A percentile compares a stretch with the other conserved stretches of the same genome.
Conservation (phyloP, 2,888 invertebrate species). For the Penaeus monodon region DNA sequence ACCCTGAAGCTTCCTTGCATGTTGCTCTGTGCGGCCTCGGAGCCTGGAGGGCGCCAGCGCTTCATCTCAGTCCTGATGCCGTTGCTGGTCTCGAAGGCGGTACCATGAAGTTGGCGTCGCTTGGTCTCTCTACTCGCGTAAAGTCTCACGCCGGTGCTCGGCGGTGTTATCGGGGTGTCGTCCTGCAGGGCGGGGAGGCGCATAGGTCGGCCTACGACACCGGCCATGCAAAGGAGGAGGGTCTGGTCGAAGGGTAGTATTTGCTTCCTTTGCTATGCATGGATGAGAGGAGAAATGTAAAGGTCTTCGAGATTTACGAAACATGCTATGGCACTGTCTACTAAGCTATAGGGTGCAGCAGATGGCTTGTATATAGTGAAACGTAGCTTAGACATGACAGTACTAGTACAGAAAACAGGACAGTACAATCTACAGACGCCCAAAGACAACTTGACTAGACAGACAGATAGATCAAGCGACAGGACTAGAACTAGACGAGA, state of each 20-base stretch:
- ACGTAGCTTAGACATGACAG: too few relatives aligned
- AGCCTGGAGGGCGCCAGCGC: conserved; percentile 33
- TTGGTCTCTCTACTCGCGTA: conserved; percentile 25
- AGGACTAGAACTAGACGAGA: too few relatives aligned
- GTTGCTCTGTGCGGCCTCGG: conserved; percentile 38
- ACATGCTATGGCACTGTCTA: too few relatives aligned
- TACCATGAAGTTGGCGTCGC: conserved; percentile 47
- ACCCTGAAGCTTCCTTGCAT: conserved; percentile 34
- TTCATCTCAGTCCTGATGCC: conserved; percentile 29
- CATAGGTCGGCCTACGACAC: conserved; percentile 38
- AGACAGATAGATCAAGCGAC: too few relatives aligned
- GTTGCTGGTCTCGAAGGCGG: conserved; percentile 36
- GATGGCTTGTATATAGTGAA: too few relatives aligned
- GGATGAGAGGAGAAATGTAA: too few relatives aligned
- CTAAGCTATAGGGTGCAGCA: too few relatives aligned
- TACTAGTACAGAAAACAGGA: too few relatives aligned
- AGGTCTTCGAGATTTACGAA: too few relatives aligned
- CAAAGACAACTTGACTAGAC: too few relatives aligned
- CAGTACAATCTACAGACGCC: too few relatives aligned
- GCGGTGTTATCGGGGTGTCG: background rate
- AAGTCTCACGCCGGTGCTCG: conserved; percentile 9
- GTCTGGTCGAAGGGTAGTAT: conserved; percentile 3
- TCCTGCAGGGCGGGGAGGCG: conserved; percentile 23
- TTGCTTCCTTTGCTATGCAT: too few relatives aligned
- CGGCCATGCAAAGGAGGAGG: conserved; percentile 22